Percentiles rank a stretch among this genome's conserved stretches.
These are phyloP conservation scores for Tetragonula carbonaria DNA, from an alignment of 2,888 invertebrate species.

Conservation along the genomic window DNA sequence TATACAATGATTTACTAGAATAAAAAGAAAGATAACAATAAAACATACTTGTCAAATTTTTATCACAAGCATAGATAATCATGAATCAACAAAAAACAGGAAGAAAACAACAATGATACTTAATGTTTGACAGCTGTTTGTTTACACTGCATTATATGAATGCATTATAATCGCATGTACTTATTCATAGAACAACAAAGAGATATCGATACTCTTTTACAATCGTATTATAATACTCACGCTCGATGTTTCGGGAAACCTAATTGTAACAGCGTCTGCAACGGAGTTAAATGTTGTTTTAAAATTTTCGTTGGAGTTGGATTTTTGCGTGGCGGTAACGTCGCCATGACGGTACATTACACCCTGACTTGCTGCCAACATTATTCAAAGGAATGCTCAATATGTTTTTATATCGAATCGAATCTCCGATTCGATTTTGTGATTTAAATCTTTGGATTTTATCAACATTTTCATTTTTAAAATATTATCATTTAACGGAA, in stretches of 20 bases:
- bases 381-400: constrained; percentile 1
- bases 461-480: background rate
- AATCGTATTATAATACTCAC: constrained; percentile 86
- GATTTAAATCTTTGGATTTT: background rate
- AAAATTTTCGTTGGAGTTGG: constrained; percentile 89
- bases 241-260: constrained; percentile 95
- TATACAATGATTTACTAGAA: background rate
- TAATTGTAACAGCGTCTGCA: constrained; percentile 94
- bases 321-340: constrained; percentile 91
- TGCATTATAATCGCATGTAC: background rate
- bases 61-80: background rate
- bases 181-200: background rate
- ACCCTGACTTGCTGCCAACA: constrained; percentile 42
- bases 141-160: constrained; percentile 72
- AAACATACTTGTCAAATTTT: background rate
- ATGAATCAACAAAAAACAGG: background rate
- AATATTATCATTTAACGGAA: background rate
- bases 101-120: constrained; percentile 3
- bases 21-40: background rate
- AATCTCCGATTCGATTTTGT: constrained; percentile 10
- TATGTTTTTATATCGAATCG: constrained; percentile 3
- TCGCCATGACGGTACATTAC: constrained; percentile 86
- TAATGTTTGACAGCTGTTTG: constrained; percentile 76
- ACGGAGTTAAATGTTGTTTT: constrained; percentile 90
- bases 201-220: constrained; percentile 6